Conservation (phyloP, 2,888 invertebrate genomes). For the Trichogramma evanescens region DNA sequence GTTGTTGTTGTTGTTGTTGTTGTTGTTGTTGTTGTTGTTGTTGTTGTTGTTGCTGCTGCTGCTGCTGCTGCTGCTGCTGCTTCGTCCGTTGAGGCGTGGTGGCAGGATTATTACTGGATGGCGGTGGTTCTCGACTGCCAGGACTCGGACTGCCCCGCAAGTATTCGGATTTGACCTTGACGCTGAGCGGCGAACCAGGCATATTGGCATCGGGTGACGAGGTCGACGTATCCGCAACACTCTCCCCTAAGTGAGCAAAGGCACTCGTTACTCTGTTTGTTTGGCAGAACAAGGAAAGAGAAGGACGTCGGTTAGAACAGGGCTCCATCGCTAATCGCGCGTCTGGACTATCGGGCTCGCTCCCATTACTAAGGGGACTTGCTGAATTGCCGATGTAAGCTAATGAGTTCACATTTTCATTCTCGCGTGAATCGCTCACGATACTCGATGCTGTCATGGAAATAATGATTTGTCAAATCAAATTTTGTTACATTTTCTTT, state of each 20-base stretch:
- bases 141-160: constrained; percentile 54
- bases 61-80: constrained; percentile 33
- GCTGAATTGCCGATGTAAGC: too few relatives aligned
- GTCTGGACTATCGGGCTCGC: too few relatives aligned
- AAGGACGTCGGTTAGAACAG: too few relatives aligned
- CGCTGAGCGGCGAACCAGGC: constrained; percentile 67
- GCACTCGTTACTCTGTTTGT: constrained; percentile 18
- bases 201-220: constrained; percentile 85
- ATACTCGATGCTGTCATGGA: too few relatives aligned
- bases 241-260: constrained; percentile 65
- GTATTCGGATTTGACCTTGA: constrained; percentile 45
- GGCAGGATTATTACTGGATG: neutral
- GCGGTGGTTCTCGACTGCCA: constrained; percentile 46
- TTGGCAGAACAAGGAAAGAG: too few relatives aligned
- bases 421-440: too few relatives aligned
- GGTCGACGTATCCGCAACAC: constrained; percentile 87
- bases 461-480: too few relatives aligned
- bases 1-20: constrained; percentile 28
- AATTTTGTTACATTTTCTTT: too few relatives aligned
- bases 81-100: constrained; percentile 22
- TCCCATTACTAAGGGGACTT: too few relatives aligned
- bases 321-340: too few relatives aligned
- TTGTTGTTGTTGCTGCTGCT: constrained; percentile 38
- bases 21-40: constrained; percentile 40
- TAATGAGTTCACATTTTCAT: too few relatives aligned